These are phyloP conservation scores for Apamea epomidion DNA, from an alignment of 2,888 invertebrate genomes.

Conservation along the genomic window DNA sequence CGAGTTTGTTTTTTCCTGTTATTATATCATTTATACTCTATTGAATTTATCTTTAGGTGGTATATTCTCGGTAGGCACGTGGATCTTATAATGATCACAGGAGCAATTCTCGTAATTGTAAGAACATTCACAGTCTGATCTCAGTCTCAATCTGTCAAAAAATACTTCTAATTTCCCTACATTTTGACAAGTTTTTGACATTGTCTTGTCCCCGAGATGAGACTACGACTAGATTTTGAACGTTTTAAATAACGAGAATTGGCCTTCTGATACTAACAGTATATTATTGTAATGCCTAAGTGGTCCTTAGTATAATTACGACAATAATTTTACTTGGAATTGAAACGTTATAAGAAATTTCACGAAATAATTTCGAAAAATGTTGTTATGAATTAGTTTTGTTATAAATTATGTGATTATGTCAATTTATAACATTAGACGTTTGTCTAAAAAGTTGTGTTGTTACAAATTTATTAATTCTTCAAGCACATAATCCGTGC, in stretches of 20 bases:
- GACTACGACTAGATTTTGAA: no score
- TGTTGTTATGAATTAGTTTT: not conserved
- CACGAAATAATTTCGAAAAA: not conserved
- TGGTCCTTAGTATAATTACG: not conserved
- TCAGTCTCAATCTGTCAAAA: no score
- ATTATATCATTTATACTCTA: not conserved
- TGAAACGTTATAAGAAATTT: not conserved
- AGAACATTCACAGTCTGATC: no score
- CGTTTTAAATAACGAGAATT: no score
- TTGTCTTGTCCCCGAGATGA: no score
- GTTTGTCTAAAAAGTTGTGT: no score
- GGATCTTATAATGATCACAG: not conserved
- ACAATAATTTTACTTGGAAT: not conserved
- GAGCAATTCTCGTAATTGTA: no score
- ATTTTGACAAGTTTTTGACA: no score
- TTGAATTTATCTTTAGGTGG: not conserved
- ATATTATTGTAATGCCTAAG: not conserved
- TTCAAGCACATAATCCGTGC: not conserved
- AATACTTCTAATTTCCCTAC: no score
- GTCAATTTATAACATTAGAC: no score
- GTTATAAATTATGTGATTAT: no score
- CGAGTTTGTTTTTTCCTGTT: not conserved
- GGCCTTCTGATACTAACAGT: not conserved
- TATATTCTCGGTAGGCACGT: not conserved
- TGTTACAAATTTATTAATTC: not conserved